A percentile compares a stretch with the other conserved stretches of the same genome.
phyloP scores from a whole-genome alignment of 2,888 invertebrate genomes.

The Caenorhabditis plicata region DNA sequence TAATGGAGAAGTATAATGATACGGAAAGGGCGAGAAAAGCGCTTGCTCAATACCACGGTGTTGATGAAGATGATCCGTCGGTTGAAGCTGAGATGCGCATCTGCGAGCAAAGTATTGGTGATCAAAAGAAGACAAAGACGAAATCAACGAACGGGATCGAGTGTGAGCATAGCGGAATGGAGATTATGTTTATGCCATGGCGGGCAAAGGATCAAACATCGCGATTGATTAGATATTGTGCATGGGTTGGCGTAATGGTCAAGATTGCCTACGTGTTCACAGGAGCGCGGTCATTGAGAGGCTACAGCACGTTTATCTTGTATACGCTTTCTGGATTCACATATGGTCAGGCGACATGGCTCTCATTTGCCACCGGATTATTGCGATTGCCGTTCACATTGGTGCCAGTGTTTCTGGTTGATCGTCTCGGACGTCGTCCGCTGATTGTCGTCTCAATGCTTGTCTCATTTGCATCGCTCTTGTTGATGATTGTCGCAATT shows the following conservation, averaged over 20 bases:
- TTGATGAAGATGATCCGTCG: constrained; percentile 34
- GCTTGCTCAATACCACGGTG: constrained; percentile 43
- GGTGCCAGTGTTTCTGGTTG: constrained; percentile 46
- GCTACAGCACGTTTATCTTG: constrained; percentile 45
- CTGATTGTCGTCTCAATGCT: constrained; percentile 38
- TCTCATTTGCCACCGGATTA: constrained; percentile 32
- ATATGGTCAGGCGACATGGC: constrained; percentile 33
- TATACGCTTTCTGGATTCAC: constrained; percentile 35
- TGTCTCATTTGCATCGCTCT: constrained; percentile 30
- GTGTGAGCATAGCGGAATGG: constrained; percentile 25
- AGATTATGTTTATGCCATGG: constrained; percentile 51
- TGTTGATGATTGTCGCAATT: constrained; percentile 33
- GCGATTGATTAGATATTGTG: constrained; percentile 38
- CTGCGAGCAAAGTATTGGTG: constrained; percentile 30
- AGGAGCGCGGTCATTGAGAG: constrained; percentile 41
- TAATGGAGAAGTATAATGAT: constrained; percentile 39
- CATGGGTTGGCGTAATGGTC: constrained; percentile 50
- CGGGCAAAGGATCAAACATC: constrained; percentile 37
- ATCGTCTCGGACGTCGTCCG: constrained; percentile 44
- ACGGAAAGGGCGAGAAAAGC: constrained; percentile 37
- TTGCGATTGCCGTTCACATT: constrained; percentile 45
- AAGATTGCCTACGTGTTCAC: constrained; percentile 52
- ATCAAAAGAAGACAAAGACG: constrained; percentile 25
- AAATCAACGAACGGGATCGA: constrained; percentile 11
- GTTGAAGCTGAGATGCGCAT: constrained; percentile 41